These are phyloP conservation scores for Andrena cerasifolii DNA, from an alignment of 1,140 invertebrate genomes.

Conservation along the genomic window DNA sequence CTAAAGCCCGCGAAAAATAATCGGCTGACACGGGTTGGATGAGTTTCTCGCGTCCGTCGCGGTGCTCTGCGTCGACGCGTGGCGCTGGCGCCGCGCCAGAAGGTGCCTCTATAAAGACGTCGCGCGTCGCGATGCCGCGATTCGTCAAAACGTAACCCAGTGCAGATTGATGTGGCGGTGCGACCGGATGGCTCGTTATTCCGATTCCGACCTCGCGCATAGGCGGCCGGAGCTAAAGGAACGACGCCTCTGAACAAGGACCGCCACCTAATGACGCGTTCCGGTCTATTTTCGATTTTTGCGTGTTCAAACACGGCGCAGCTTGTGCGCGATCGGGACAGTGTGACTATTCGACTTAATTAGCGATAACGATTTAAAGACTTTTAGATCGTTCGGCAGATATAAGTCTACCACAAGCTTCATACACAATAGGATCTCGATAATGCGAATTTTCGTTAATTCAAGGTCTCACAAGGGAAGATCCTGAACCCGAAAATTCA, in stretches of 20 bases:
- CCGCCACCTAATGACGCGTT: constrained; percentile 17
- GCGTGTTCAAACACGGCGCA: not conserved
- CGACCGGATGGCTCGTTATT: constrained; percentile 77
- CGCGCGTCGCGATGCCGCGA: constrained; percentile 69
- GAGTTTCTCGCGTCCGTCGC: constrained; percentile 8
- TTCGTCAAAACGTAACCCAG: constrained; percentile 78
- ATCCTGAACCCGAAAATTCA: no score
- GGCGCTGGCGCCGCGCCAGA: constrained; percentile 63
- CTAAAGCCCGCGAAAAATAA: constrained; percentile 39
- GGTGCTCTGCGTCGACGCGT: constrained; percentile 42
- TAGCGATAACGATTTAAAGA: no score
- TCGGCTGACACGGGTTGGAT: constrained; percentile 39
- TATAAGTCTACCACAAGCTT: no score
- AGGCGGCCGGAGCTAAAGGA: constrained; percentile 11
- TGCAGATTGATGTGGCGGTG: constrained; percentile 75
- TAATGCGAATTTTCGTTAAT: no score
- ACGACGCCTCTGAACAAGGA: not conserved
- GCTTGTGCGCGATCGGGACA: not conserved
- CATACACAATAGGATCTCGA: no score
- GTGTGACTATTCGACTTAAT: no score
- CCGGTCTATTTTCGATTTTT: constrained; percentile 35
- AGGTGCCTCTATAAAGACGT: constrained; percentile 72
- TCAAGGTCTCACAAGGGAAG: no score
- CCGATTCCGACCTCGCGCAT: constrained; percentile 74
- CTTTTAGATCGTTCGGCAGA: no score